Evolutionary conservation across 2,797 vertebrate genomes (phyloP).

Genomic region (Nannoperca australis): DNA sequence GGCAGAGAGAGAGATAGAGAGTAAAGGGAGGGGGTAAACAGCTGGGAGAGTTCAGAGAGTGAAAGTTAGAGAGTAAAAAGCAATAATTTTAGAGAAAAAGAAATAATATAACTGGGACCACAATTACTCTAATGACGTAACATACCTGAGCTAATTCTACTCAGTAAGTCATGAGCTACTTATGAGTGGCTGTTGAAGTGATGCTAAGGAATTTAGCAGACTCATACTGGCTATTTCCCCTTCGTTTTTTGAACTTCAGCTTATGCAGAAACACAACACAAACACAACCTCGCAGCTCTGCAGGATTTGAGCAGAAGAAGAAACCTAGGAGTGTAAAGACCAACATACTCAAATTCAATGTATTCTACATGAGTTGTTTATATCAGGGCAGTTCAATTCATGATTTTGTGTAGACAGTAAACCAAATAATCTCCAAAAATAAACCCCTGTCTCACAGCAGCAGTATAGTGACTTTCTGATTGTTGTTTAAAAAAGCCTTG

Average conservation of each 20-base stretch:
- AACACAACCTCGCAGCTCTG: conserved; percentile 3
- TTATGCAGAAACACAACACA: conserved; percentile 1
- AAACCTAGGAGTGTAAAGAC: not conserved
- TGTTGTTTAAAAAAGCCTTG: no score
- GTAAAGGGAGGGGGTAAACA: conserved; percentile 25
- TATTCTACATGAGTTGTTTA: not conserved
- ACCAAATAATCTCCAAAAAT: not conserved
- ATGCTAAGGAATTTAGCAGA: not conserved
- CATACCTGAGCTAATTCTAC: conserved; percentile 24
- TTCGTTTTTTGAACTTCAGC: not conserved
- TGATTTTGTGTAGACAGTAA: not conserved
- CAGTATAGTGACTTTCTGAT: not conserved
- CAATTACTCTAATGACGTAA: conserved; percentile 30
- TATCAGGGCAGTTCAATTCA: not conserved
- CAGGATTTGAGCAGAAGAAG: not conserved
- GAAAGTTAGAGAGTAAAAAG: conserved; percentile 35
- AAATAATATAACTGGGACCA: conserved; percentile 23
- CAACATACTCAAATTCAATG: not conserved
- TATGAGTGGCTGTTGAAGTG: not conserved
- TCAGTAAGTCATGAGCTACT: conserved; percentile 1
- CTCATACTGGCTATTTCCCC: not conserved
- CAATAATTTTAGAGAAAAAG: conserved; percentile 31
- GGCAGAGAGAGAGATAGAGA: conserved; percentile 32
- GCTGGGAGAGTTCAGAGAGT: conserved; percentile 45
- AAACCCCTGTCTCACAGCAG: not conserved